Evolutionary conservation across 2,888 invertebrate species (phyloP), one percentile per base, ranked within the genome.

Genomic region (Drosophila macrospina): DNA sequence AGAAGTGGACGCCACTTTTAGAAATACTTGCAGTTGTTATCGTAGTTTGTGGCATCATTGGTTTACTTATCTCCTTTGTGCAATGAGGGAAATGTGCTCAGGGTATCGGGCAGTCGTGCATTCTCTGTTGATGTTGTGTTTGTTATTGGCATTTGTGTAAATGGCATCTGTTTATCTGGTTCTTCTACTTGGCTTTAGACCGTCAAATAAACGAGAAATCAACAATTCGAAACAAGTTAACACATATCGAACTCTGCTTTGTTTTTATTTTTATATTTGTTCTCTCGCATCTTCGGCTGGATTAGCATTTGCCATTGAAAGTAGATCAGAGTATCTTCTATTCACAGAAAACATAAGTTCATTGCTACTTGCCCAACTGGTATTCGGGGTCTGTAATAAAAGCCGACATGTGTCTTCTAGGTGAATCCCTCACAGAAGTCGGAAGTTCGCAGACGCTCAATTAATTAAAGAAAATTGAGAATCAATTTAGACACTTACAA

Each of bases 221-320:
- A 48, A 34, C 30, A 15, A 47, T 10, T 2, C 13, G 8, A 57
- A 59, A 62, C 75, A 54, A 45, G 70, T 66, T 54, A 6, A 6
- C 13, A 47, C 32, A 42, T 41, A 1, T n/a, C 50, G 13, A 44
- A 36, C 11, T 56, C 10, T 20, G 16, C 8, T 24, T 50, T 55
- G 5, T 3, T 11, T 13, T 24, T 30, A 13, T 55, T 10, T 3
- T 11, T 13, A 30, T 30, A 13, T 13, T 20, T 11, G 13, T 2
- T 10, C 11, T n/a, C 10, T 52, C 7, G 5, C 15, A 11, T 5
- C 7, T 50, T 20, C 41, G 34, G 15, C 41, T 37, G 24, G 62
- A 73, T 73, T 64, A 52, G 60, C 67, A 62, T 75, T 67, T 71
- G 76, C 47, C 71, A 71, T 67, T 67, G 67, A 52, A 72, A 60